Conservation (phyloP, 2,113 vertebrate genomes). For the Speoplatyrhinus poulsoni region DNA sequence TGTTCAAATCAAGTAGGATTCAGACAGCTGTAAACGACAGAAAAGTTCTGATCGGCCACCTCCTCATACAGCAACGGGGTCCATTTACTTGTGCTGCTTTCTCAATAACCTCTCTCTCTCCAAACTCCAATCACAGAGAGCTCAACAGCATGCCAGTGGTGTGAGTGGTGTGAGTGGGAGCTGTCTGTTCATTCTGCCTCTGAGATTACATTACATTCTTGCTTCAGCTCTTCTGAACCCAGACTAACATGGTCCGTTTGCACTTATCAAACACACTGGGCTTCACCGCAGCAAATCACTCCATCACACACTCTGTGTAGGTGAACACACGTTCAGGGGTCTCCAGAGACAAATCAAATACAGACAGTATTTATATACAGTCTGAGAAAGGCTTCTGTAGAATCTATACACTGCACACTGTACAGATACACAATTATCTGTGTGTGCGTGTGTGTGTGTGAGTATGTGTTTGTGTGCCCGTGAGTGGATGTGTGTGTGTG, state of each 20-base stretch:
- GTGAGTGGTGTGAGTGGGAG: conserved; percentile 5
- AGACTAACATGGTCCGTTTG: conserved; percentile 5
- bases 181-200: conserved; percentile 12
- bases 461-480: background rate
- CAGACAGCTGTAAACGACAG: conserved; percentile 10
- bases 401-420: too few species aligned
- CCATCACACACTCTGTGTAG: conserved; percentile 12
- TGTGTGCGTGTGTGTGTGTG: background rate
- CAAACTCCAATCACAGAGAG: conserved; percentile 12
- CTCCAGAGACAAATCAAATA: background rate
- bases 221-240: conserved; percentile 1
- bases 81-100: conserved; percentile 31
- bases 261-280: conserved; percentile 3
- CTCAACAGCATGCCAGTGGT: conserved; percentile 7
- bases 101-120: background rate
- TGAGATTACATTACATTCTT: conserved; percentile 32
- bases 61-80: conserved; percentile 18
- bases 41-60: conserved; percentile 12
- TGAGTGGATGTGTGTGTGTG: background rate
- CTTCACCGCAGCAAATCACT: conserved; percentile 13
- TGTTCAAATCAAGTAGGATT: conserved; percentile 32
- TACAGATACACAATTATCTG: too few species aligned
- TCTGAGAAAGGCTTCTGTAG: background rate
- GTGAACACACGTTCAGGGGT: background rate
- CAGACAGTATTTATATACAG: too few species aligned